These are phyloP conservation scores for Pogona vitticeps DNA, from an alignment of 2,113 vertebrate genomes.

Conservation along the genomic window DNA sequence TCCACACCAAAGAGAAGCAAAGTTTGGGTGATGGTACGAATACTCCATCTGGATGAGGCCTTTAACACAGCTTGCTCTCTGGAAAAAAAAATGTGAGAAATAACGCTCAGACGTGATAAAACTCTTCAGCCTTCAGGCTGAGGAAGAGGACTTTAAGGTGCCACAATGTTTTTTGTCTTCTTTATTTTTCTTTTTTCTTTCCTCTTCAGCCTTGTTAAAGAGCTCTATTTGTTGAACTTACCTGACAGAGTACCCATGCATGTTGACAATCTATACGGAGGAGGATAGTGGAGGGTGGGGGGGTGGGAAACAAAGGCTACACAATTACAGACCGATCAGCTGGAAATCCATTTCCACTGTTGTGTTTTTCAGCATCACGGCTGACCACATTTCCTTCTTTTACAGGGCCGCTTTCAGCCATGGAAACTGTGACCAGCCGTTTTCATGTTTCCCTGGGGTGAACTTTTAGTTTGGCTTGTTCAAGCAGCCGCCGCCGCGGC, in stretches of 20 bases:
- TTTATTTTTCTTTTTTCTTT: too few relatives aligned
- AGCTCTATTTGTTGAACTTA: background rate
- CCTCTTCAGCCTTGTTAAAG: background rate
- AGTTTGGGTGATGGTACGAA: too few relatives aligned
- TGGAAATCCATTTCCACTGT: background rate
- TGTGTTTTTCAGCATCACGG: background rate
- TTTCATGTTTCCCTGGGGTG: constrained; percentile 26
- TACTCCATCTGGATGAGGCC: too few relatives aligned
- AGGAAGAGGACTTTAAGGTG: too few relatives aligned
- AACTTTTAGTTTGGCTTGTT: constrained; percentile 20
- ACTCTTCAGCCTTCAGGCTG: too few relatives aligned
- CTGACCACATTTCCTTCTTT: constrained; percentile 2
- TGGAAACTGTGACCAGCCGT: background rate
- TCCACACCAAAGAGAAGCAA: too few relatives aligned
- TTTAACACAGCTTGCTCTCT: too few relatives aligned
- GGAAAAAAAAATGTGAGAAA: too few relatives aligned
- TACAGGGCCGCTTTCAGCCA: background rate
- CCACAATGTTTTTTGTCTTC: too few relatives aligned
- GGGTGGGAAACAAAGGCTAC: background rate
- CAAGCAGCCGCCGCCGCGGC: background rate
- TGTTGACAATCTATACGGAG: too few relatives aligned
- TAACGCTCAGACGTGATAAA: too few relatives aligned
- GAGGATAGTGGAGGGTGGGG: too few relatives aligned
- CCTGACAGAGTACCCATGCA: background rate
- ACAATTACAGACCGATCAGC: background rate